These are phyloP conservation scores for Luscinia luscinia DNA, from an alignment of 2,797 vertebrate species.

Conservation along the genomic window DNA sequence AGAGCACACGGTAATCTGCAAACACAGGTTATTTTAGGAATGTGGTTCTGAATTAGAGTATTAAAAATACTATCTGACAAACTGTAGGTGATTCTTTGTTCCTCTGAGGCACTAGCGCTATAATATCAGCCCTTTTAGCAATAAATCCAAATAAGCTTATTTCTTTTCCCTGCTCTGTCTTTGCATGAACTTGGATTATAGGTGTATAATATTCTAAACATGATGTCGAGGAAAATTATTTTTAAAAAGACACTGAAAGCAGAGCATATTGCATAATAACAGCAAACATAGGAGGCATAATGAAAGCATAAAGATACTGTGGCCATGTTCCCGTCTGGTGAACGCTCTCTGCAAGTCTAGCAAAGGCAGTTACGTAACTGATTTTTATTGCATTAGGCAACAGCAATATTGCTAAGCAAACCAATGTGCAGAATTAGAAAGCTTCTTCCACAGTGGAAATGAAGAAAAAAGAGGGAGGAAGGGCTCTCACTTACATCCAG, in stretches of 20 bases:
- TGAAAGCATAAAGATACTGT: conserved; percentile 24
- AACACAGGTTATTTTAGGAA: conserved; percentile 63
- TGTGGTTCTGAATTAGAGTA: conserved; percentile 37
- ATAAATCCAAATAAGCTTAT: conserved; percentile 7
- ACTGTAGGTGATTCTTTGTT: conserved; percentile 50
- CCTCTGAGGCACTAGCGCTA: not conserved
- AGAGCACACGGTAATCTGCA: conserved; percentile 41
- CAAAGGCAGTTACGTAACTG: conserved; percentile 68
- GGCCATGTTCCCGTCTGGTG: not conserved
- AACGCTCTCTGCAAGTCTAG: conserved; percentile 34
- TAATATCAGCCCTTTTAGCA: conserved; percentile 20
- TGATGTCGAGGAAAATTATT: not conserved
- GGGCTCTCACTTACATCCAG: conserved; percentile 6
- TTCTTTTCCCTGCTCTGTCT: not conserved
- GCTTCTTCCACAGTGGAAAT: conserved; percentile 15
- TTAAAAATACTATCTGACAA: conserved; percentile 62
- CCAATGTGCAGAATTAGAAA: conserved; percentile 20
- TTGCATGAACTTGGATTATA: not conserved
- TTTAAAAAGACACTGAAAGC: not conserved
- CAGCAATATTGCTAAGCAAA: conserved; percentile 61
- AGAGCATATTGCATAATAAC: not conserved
- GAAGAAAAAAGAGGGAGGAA: not conserved
- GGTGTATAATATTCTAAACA: not conserved
- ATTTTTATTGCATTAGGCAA: conserved; percentile 67
- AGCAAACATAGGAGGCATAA: not conserved